These are phyloP conservation scores for Cyanocitta stelleri DNA, from an alignment of 2,113 vertebrate species.

Conservation along the genomic window DNA sequence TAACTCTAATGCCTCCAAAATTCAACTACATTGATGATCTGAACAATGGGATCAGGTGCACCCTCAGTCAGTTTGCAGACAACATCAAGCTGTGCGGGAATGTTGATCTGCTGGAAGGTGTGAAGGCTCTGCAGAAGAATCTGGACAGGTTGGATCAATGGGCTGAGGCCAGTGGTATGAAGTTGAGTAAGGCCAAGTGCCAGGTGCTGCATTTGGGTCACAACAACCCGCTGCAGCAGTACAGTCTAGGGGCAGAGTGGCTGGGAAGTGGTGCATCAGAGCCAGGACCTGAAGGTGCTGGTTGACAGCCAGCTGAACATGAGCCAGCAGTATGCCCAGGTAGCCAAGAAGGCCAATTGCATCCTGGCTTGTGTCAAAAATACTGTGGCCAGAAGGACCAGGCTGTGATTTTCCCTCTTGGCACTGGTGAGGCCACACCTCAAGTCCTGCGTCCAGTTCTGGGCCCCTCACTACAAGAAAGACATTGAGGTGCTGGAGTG, in stretches of 20 bases:
- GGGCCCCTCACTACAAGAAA: neutral
- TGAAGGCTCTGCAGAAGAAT: neutral
- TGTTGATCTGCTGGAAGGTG: neutral
- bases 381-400: neutral
- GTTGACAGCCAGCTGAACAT: neutral
- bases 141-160: neutral
- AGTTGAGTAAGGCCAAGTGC: no score
- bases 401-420: accelerated
- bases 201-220: neutral
- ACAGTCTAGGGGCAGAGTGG: no score
- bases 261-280: neutral
- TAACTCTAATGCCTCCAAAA: neutral
- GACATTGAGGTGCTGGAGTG: neutral
- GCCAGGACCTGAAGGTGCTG: neutral
- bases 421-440: neutral
- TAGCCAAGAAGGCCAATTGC: no score
- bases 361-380: neutral
- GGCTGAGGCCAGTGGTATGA: no score
- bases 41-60: neutral
- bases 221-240: neutral
- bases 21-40: neutral
- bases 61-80: neutral
- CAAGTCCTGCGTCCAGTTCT: neutral
- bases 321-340: neutral
- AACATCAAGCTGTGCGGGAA: no score